Percentiles rank a stretch among this genome's conserved stretches.
These are phyloP conservation scores for Caenorhabditis drosophilae DNA, from an alignment of 2,888 invertebrate species.

Conservation along the genomic window DNA sequence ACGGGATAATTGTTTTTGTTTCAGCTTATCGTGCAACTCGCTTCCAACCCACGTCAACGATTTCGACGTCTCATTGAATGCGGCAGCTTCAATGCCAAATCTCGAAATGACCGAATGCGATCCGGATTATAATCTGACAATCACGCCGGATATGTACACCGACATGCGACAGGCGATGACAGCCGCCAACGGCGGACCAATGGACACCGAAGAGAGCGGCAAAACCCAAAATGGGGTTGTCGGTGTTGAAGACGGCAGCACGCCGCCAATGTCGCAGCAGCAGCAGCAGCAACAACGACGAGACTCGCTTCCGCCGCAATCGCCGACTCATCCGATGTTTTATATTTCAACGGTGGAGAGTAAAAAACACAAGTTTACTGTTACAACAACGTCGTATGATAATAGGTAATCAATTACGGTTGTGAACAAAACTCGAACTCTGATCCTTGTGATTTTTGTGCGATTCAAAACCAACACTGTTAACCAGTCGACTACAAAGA, in stretches of 20 bases:
- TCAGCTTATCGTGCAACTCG: constrained; percentile 52
- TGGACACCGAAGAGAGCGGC: constrained; percentile 38
- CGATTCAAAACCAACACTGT: no score
- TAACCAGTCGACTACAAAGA: no score
- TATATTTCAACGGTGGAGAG: constrained; percentile 54
- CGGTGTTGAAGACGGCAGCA: no score
- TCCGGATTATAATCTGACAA: constrained; percentile 65
- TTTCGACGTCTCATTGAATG: constrained; percentile 39
- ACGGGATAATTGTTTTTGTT: no score
- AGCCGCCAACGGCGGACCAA: constrained; percentile 12
- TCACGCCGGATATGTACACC: constrained; percentile 63
- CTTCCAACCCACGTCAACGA: constrained; percentile 47
- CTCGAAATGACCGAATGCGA: constrained; percentile 56
- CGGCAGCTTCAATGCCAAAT: constrained; percentile 53
- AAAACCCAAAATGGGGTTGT: no score
- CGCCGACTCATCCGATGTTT: constrained; percentile 48
- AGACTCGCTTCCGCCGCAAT: constrained; percentile 28
- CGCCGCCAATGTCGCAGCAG: constrained; percentile 10
- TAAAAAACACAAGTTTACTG: constrained; percentile 58
- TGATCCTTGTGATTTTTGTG: no score
- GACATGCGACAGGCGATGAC: constrained; percentile 54
- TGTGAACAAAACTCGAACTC: no score
- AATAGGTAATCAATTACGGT: no score
- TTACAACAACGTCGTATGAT: constrained; percentile 47
- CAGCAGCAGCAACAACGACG: neutral